Percentiles rank a stretch among this genome's conserved stretches.
Evolutionary conservation across 2,113 vertebrate genomes (phyloP).

Genomic region (Synodontis membranacea): DNA sequence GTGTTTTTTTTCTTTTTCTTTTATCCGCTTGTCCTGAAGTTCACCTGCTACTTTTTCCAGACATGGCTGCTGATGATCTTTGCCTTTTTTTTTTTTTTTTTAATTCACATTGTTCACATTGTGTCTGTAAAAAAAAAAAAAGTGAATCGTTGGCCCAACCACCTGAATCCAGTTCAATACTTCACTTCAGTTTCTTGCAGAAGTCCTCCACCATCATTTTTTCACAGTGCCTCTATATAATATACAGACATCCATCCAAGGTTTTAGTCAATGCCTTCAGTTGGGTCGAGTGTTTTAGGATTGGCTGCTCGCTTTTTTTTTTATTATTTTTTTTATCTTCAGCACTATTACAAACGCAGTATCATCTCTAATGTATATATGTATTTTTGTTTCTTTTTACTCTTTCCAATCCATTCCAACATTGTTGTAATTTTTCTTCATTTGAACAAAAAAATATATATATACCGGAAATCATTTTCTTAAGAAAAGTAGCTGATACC

Average conservation of each 20-base stretch:
- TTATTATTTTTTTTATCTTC: slow-evolving; percentile 37
- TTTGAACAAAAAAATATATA: slow-evolving; percentile 22
- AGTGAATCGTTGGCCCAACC: slow-evolving; percentile 77
- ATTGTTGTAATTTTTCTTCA: slow-evolving; percentile 43
- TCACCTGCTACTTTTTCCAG: slow-evolving; percentile 58
- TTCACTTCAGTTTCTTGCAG: slow-evolving; percentile 19
- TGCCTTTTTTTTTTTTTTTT: slow-evolving; percentile 67
- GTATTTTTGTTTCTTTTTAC: slow-evolving; percentile 18
- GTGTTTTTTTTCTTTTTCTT: slow-evolving; percentile 45
- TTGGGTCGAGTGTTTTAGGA: slow-evolving; percentile 66
- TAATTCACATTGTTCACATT: slow-evolving; percentile 66
- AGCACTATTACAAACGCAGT: slow-evolving; percentile 20
- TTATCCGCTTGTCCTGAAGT: slow-evolving; percentile 54
- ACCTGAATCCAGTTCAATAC: slow-evolving; percentile 75
- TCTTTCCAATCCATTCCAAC: slow-evolving; percentile 43
- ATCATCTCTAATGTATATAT: slow-evolving; percentile 39
- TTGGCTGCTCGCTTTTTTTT: slow-evolving; percentile 64
- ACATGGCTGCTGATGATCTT: slow-evolving; percentile 81
- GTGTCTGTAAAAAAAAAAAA: slow-evolving; percentile 57
- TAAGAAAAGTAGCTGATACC: slow-evolving; percentile 28
- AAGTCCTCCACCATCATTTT: slow-evolving; percentile 34
- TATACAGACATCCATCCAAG: slow-evolving; percentile 79
- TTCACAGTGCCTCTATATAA: slow-evolving; percentile 70
- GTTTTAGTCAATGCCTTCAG: slow-evolving; percentile 76
- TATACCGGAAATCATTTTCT: slow-evolving; percentile 44